A percentile compares a stretch with the other conserved stretches of the same genome.
Evolutionary conservation across 2,113 vertebrate genomes (phyloP).

Genomic region (Ramphastos sulfuratus): DNA sequence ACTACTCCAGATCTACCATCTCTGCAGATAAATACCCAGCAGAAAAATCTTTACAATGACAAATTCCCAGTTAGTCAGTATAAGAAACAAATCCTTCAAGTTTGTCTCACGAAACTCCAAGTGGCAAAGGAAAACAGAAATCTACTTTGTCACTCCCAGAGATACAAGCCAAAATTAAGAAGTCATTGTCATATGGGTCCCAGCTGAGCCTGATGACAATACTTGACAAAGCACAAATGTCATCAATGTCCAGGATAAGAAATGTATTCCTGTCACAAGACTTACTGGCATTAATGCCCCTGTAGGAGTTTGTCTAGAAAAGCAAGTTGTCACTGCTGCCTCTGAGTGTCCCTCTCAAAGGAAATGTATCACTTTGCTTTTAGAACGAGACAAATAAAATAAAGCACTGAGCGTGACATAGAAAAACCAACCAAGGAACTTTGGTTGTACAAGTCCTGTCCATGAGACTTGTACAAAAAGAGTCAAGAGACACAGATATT

Average conservation of each 20-base stretch:
- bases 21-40: background rate
- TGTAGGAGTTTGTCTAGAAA: conserved; percentile 37
- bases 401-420: conserved; percentile 16
- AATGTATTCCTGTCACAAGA: conserved; percentile 14
- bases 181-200: background rate
- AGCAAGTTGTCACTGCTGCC: conserved; percentile 52
- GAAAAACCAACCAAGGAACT: background rate
- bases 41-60: background rate
- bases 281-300: background rate
- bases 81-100: background rate
- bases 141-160: background rate
- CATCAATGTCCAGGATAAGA: conserved; percentile 10
- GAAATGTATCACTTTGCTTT: conserved; percentile 56
- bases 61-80: background rate
- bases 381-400: conserved; percentile 48
- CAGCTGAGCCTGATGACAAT: conserved; percentile 1
- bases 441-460: background rate
- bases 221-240: conserved; percentile 38
- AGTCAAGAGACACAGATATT: background rate
- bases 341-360: conserved; percentile 43
- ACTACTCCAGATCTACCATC: background rate
- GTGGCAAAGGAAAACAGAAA: conserved; percentile 11
- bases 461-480: background rate
- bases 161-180: conserved; percentile 46
- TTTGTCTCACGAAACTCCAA: background rate